These are phyloP conservation scores for Hydropsyche betteni DNA, from an alignment of 2,888 invertebrate genomes.

Conservation along the genomic window DNA sequence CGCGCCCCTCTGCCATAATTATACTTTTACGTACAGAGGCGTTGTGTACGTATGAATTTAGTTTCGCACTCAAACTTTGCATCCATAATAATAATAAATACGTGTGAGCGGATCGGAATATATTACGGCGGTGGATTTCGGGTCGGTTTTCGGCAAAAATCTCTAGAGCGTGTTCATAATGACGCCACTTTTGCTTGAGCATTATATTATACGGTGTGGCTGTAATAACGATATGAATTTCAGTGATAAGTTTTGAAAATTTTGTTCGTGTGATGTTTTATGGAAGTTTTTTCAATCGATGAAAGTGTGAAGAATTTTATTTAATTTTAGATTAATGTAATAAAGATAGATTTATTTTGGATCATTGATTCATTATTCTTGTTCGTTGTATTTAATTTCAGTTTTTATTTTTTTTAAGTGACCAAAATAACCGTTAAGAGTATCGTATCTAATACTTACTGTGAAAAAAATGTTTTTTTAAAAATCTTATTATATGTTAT, in stretches of 20 bases:
- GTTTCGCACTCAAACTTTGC: constrained; percentile 20
- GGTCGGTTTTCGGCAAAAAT: neutral
- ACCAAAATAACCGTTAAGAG: too few species aligned
- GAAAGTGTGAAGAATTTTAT: too few species aligned
- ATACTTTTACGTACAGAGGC: neutral
- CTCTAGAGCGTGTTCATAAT: constrained; percentile 3
- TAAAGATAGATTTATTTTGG: too few species aligned
- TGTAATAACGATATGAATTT: neutral
- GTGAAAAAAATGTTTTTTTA: too few species aligned
- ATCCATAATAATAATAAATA: constrained; percentile 21
- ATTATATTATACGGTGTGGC: neutral
- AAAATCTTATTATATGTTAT: too few species aligned
- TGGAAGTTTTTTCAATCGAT: too few species aligned
- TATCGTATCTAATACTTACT: too few species aligned
- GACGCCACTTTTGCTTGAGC: neutral
- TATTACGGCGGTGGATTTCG: constrained; percentile 6
- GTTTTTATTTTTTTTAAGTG: too few species aligned
- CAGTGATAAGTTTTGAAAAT: neutral
- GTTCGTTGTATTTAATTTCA: too few species aligned
- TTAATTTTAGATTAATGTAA: too few species aligned
- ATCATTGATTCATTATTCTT: too few species aligned
- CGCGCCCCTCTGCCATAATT: constrained; percentile 1
- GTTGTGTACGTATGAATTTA: constrained; percentile 2
- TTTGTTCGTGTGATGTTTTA: too few species aligned
- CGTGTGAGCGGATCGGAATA: constrained; percentile 17